phyloP scores from a whole-genome alignment of 2,888 invertebrate genomes.

The Mythimna pallens region DNA sequence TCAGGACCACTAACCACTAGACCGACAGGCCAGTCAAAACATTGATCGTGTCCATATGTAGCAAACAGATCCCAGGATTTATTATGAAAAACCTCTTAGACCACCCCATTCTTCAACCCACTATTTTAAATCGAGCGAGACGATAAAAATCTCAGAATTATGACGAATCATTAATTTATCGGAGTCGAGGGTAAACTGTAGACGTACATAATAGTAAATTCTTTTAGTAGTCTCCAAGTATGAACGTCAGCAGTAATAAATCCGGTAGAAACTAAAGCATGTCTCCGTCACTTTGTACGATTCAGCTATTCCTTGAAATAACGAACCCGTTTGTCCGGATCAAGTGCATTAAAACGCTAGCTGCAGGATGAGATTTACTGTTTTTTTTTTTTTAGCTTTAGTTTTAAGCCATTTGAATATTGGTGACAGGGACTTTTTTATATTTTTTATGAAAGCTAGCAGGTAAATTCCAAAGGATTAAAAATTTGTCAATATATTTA shows the following conservation, averaged over 20 bases:
- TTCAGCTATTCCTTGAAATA: constrained; percentile 67
- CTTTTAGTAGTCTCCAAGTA: constrained; percentile 55
- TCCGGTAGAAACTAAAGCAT: constrained; percentile 64
- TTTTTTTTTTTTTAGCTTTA: constrained; percentile 23
- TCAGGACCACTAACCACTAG: too few species aligned
- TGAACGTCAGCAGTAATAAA: constrained; percentile 67
- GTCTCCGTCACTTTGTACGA: constrained; percentile 63
- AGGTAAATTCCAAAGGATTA: too few species aligned
- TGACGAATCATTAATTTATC: constrained; percentile 47
- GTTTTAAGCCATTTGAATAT: constrained; percentile 31
- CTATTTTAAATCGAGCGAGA: constrained; percentile 12
- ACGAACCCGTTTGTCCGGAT: constrained; percentile 66
- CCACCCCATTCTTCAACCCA: not conserved
- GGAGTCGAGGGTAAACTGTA: constrained; percentile 8
- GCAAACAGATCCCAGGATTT: not conserved
- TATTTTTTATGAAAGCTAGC: not conserved
- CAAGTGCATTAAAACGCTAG: constrained; percentile 64
- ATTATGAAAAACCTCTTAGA: not conserved
- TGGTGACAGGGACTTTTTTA: not conserved
- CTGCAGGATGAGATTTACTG: constrained; percentile 5
- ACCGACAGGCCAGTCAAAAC: too few species aligned
- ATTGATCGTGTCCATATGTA: too few species aligned
- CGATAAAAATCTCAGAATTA: constrained; percentile 32
- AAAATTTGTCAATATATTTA: too few species aligned
- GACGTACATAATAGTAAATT: constrained; percentile 51